Conservation (phyloP, 2,797 vertebrate species). For the Gallirallus australis region DNA sequence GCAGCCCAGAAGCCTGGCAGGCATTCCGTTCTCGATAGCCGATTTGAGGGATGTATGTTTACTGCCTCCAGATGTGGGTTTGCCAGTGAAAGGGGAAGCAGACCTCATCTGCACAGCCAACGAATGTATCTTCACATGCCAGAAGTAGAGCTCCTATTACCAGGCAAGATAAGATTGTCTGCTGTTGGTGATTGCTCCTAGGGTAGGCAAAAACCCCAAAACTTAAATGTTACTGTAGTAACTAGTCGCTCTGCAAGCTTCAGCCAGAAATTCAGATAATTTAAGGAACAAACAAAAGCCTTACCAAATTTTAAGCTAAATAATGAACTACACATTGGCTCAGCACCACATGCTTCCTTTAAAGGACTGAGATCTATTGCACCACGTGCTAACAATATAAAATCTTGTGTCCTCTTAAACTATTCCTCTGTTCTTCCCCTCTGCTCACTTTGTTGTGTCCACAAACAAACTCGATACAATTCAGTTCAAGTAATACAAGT, state of each 20-base stretch:
- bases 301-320: not conserved
- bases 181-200: not conserved
- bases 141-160: not conserved
- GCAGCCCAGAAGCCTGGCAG: not conserved
- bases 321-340: not conserved
- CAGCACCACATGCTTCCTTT: not conserved
- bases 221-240: not conserved
- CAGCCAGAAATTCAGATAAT: not conserved
- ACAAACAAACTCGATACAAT: not conserved
- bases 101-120: not conserved
- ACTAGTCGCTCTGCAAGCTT: not conserved
- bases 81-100: not conserved
- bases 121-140: not conserved
- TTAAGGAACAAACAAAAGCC: not conserved
- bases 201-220: not conserved
- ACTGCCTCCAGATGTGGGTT: not conserved
- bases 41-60: not conserved
- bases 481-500: not conserved
- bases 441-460: not conserved
- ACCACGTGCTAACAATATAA: not conserved
- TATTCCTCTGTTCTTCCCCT: not conserved
- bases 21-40: accelerated
- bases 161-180: not conserved
- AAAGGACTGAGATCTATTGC: not conserved
- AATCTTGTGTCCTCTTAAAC: not conserved